Evolutionary conservation across 2,888 invertebrate genomes (phyloP).

Genomic region (Digitonthophagus gazella): DNA sequence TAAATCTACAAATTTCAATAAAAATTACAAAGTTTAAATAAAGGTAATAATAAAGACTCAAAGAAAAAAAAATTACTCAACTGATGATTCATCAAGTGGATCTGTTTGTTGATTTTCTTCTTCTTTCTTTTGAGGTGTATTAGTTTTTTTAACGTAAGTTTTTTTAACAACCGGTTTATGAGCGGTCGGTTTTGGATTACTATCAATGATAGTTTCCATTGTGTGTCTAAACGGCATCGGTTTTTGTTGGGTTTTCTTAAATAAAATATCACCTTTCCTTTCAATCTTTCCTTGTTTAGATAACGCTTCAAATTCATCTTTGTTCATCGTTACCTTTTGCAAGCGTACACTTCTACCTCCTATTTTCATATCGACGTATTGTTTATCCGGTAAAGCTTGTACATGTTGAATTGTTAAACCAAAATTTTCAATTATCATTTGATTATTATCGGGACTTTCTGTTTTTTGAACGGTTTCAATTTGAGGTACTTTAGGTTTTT

Average conservation of each 20-base stretch:
- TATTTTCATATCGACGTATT: constrained; percentile 46
- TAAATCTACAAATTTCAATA: not conserved
- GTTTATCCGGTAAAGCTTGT: constrained; percentile 41
- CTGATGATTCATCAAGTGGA: not conserved
- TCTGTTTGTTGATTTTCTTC: not conserved
- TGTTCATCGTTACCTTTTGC: constrained; percentile 66
- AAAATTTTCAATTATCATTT: constrained; percentile 38
- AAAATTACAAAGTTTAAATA: too few relatives aligned
- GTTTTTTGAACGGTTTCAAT: constrained; percentile 33
- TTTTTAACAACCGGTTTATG: constrained; percentile 32
- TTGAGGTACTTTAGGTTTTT: constrained; percentile 32
- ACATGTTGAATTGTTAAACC: constrained; percentile 40
- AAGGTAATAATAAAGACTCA: too few relatives aligned
- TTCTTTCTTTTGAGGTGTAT: not conserved
- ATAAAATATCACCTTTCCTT: constrained; percentile 54
- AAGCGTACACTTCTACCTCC: constrained; percentile 64
- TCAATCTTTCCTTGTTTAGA: constrained; percentile 64
- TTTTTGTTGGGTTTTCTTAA: constrained; percentile 33
- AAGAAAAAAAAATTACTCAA: not conserved
- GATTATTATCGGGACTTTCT: constrained; percentile 30
- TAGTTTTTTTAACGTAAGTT: constrained; percentile 34
- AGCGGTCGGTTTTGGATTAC: constrained; percentile 21
- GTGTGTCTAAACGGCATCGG: constrained; percentile 22
- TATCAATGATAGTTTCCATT: constrained; percentile 32
- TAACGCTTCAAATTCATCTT: constrained; percentile 66